These are phyloP conservation scores for Aldrovandia affinis DNA, from an alignment of 2,797 vertebrate genomes.

Conservation along the genomic window DNA sequence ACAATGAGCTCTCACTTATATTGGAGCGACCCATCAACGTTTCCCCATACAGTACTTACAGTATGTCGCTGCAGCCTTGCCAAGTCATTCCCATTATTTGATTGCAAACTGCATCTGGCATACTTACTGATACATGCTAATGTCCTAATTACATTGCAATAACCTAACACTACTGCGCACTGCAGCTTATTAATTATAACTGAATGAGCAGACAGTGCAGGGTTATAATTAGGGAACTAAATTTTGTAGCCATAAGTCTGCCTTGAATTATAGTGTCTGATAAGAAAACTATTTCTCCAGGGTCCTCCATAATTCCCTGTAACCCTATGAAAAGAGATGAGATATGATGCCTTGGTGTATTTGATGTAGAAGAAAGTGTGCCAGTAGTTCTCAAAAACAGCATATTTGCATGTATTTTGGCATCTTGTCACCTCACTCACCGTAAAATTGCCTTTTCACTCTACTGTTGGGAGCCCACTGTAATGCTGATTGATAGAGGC, in stretches of 20 bases:
- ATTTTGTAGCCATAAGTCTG: not conserved
- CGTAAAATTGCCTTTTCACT: slow-evolving; percentile 14
- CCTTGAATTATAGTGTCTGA: not conserved
- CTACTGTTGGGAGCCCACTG: not conserved
- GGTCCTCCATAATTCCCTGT: not conserved
- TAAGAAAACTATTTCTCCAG: not conserved
- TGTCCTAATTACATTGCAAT: not conserved
- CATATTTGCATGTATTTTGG: not conserved
- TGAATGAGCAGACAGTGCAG: not conserved
- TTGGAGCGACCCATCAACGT: not conserved
- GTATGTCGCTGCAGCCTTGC: not conserved
- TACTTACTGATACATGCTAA: not conserved
- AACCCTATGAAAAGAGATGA: slow-evolving; percentile 6
- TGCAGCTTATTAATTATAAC: not conserved
- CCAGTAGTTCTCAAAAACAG: not conserved
- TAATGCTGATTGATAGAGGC: slow-evolving; percentile 22
- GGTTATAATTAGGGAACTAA: not conserved
- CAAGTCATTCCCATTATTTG: not conserved
- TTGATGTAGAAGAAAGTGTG: not conserved
- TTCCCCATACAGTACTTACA: not conserved
- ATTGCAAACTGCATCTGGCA: not conserved
- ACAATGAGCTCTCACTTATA: not conserved
- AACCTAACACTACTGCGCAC: not conserved
- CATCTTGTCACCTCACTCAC: slow-evolving; percentile 1
- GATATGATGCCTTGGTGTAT: not conserved